phyloP scores from a whole-genome alignment of 2,113 vertebrate genomes.

The Tinamus guttatus region DNA sequence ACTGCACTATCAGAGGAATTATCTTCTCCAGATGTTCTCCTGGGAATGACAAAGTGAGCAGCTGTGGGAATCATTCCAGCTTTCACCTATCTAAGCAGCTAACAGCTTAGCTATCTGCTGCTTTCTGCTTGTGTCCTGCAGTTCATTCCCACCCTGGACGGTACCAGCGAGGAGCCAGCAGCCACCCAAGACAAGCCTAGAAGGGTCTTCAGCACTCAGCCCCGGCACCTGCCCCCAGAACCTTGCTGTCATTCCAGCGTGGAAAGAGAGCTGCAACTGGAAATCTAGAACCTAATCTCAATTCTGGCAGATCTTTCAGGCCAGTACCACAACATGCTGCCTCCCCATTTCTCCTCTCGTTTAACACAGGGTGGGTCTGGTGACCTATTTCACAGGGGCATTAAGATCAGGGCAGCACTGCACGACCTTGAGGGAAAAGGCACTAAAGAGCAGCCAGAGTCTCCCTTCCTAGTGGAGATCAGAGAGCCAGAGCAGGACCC shows the following conservation, averaged over 20 bases:
- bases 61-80: background rate
- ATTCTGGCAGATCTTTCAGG: background rate
- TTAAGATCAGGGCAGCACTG: background rate
- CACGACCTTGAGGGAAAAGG: background rate
- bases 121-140: background rate
- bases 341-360: background rate
- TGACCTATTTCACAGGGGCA: background rate
- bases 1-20: constrained; percentile 89
- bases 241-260: background rate
- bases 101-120: background rate
- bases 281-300: background rate
- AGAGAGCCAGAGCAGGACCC: background rate
- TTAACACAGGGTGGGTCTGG: background rate
- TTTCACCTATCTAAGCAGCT: background rate
- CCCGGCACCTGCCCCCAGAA: background rate
- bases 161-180: background rate
- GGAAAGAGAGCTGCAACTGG: background rate
- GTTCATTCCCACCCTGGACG: background rate
- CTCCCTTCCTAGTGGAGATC: background rate
- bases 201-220: background rate
- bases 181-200: background rate
- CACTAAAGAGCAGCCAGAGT: background rate
- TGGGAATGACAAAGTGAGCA: constrained; percentile 54
- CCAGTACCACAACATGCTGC: background rate
- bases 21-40: constrained; percentile 92